Evolutionary conservation across 2,888 invertebrate species (phyloP).

Genomic region (Steinernema hermaphroditum): DNA sequence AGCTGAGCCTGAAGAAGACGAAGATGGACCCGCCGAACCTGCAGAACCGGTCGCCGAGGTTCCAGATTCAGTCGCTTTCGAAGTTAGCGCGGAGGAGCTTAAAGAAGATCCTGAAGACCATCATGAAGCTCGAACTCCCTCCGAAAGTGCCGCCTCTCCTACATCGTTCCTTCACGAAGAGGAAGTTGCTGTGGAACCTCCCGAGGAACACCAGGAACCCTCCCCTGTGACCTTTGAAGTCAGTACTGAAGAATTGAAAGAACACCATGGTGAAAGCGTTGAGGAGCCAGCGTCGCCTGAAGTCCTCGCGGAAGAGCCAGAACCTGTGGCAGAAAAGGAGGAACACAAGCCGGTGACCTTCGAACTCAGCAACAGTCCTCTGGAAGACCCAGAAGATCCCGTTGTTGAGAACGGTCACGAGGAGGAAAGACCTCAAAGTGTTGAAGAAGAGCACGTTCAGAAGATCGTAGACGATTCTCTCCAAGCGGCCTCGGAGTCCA

Average conservation of each 20-base stretch:
- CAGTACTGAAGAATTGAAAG: neutral
- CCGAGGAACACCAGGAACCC: no score
- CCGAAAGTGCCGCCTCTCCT: no score
- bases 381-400: no score
- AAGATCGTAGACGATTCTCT: neutral
- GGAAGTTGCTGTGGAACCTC: no score
- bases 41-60: neutral
- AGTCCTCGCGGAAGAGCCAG: no score
- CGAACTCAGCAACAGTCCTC: neutral
- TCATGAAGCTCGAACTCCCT: no score
- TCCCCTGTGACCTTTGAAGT: constrained; percentile 7
- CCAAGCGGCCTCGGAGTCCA: neutral
- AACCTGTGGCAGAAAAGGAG: neutral
- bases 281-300: no score
- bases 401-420: neutral
- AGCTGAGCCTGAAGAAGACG: neutral
- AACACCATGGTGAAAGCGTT: no score
- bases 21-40: neutral
- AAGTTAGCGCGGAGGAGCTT: neutral
- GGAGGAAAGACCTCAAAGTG: neutral
- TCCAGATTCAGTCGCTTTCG: neutral
- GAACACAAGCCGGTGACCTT: neutral
- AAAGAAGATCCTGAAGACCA: neutral
- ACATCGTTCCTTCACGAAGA: no score
- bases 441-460: neutral